Base-by-base conservation (phyloP, 2,888 invertebrate species). In the Eupithecia insigniata region DNA sequence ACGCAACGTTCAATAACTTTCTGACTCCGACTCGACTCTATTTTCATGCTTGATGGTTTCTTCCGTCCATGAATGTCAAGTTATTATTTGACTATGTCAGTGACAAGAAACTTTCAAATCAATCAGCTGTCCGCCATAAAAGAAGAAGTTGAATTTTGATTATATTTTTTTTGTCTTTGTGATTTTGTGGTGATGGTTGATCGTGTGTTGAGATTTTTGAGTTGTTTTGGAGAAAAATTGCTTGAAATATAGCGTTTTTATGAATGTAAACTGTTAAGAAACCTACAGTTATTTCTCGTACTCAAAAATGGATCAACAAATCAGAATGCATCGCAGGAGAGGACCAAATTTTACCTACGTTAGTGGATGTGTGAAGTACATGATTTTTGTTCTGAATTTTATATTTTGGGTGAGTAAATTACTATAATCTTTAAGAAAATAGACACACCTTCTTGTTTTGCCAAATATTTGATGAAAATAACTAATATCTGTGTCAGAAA, bases 351-450 rank as follows among this genome's bases (percentile, higher is more conserved):
- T 96, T 85, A 97, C 97, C 2, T 97, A 97, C 86, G 97, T 98
- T 83, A 97, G 97, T 90, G 96, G 97, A 66, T 97, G 97, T 91
- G 97, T 98, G 67, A 98, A 98, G 92, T 98, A 98, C 89, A 96
- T 97, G 93, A 97, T 98, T 90, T 98, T 98, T 92, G 95, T 98
- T 84, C 95, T 98, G 82, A 98, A 98, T 93, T 98, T 98, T 88
- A 93, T 98, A 81, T 98, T 98, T 91, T 98, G 98, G 98, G 98
- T 98, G 91, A 96, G 97, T 95, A 69, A 51, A 69, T 62, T 32
- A 26, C 22, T 55, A 1, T 8, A 5, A 32, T 8, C n/a, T 61
- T 34, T 8, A 2, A 60, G 3, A 18, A 60, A 30, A 30, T 18
- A 60, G 22, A 60, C 60, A 60, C 30, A 60, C 16, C 22, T 51